Conservation (phyloP, 2,888 invertebrate species). For the Lasioglossum zephyrum region DNA sequence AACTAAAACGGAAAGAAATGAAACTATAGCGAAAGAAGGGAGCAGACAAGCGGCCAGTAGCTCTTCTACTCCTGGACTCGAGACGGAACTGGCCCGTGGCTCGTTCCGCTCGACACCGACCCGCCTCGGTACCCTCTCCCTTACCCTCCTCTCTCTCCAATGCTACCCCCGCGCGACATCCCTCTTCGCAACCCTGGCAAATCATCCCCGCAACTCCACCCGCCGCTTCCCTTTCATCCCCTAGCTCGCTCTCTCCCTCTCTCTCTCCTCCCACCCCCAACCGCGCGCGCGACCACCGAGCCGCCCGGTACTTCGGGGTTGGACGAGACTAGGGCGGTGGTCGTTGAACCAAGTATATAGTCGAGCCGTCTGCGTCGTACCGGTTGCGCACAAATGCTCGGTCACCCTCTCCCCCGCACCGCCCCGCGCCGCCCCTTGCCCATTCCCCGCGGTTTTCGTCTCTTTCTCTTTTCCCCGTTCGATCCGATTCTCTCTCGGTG, state of each 20-base stretch:
- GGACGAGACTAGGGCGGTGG: slow-evolving; percentile 84
- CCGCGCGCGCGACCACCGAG: slow-evolving; percentile 59
- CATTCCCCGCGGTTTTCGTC: not conserved
- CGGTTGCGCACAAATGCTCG: slow-evolving; percentile 66
- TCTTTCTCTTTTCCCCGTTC: slow-evolving; percentile 3
- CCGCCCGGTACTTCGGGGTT: slow-evolving; percentile 76
- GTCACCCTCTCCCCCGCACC: not conserved
- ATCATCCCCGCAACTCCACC: slow-evolving; percentile 30
- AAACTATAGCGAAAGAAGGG: slow-evolving; percentile 85
- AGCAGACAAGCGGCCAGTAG: slow-evolving; percentile 86
- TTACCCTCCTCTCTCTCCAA: slow-evolving; percentile 71
- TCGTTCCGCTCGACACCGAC: slow-evolving; percentile 75
- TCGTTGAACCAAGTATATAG: slow-evolving; percentile 83
- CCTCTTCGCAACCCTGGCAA: slow-evolving; percentile 25
- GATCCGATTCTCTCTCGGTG: not conserved
- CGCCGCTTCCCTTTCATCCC: slow-evolving; percentile 20
- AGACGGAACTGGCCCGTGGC: slow-evolving; percentile 83
- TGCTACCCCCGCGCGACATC: slow-evolving; percentile 64
- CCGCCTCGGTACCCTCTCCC: slow-evolving; percentile 73
- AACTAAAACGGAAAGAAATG: slow-evolving; percentile 83
- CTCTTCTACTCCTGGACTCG: slow-evolving; percentile 86
- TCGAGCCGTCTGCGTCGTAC: slow-evolving; percentile 79
- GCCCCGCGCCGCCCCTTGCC: not conserved
- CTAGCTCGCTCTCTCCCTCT: slow-evolving; percentile 65
- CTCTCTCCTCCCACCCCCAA: slow-evolving; percentile 66